Conservation (phyloP, 2,888 invertebrate species). For the Sphaerophoria rueppellii region DNA sequence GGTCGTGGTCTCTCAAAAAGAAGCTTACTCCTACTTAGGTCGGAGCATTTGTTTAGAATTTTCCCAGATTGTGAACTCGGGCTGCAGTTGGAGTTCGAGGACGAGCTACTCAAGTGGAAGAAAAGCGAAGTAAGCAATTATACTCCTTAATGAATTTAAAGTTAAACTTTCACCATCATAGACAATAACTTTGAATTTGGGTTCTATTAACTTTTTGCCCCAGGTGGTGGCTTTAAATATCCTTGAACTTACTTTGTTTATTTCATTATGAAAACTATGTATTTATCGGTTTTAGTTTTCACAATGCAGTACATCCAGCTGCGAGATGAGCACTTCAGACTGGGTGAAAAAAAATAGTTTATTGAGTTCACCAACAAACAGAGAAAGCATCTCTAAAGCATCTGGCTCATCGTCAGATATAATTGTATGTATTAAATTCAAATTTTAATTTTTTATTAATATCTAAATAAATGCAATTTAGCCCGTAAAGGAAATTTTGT, state of each 20-base stretch:
- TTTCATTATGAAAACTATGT: background rate
- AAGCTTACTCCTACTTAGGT: constrained; percentile 16
- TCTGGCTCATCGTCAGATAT: background rate
- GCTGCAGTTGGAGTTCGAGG: constrained; percentile 16
- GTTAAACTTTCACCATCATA: no score
- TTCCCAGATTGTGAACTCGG: constrained; percentile 12
- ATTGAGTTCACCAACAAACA: background rate
- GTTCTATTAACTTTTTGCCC: background rate
- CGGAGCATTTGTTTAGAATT: constrained; percentile 16
- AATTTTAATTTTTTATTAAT: background rate
- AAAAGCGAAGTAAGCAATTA: background rate
- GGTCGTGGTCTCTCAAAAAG: background rate
- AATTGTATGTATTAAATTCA: constrained; percentile 7
- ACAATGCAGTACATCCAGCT: background rate
- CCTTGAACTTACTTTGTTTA: background rate
- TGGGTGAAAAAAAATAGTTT: constrained; percentile 1
- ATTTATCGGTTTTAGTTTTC: background rate
- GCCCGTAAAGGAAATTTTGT: constrained; percentile 34
- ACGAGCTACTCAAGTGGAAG: constrained; percentile 16
- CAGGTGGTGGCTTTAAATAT: background rate
- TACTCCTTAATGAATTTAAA: no score
- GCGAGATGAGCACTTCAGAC: background rate
- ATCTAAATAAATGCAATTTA: constrained; percentile 5
- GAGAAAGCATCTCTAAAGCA: background rate
- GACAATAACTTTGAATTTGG: no score